Base-by-base conservation (phyloP, 1,140 invertebrate species). In the Condylostylus longicornis region DNA sequence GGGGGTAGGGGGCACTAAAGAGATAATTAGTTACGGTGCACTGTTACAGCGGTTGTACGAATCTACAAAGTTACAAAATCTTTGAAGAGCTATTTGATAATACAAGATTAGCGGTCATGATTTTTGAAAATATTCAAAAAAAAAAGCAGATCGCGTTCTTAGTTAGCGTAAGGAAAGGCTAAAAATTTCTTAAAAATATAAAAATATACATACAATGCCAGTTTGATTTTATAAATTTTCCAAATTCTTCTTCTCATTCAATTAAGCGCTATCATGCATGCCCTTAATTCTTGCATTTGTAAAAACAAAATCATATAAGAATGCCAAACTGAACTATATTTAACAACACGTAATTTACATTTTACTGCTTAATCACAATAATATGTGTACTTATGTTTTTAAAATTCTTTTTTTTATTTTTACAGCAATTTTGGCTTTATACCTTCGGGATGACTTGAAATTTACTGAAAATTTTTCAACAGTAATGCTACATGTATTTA, bases 401-500 rank as follows among this genome's bases (percentile, higher is more conserved):
- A 18, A n/a, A 14, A n/a, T 22, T 41, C 17, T 12, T 40, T 18
- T 25, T 35, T 36, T 41, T 29, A 45, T 41, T 44, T 42, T 61
- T 67, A 18, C 55, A 82, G 80, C 81, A 10, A 71, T 87, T 34
- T 61, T 87, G 18, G 72, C 74, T 1, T 52, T 85, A 5, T 86
- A 84, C 60, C 59, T 85, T 19, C 69, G 68, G 25, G 69, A 76
- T 44, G 63, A 58, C 48, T 49, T 61, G 13, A 48, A 46, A 37
- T 57, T 59, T 30, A 45, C 47, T 27, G 71, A 78, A 45, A 68
- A 74, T 45, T 54, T 57, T 5, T 66, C 80, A 2, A 86, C 81
- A 1, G 64, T 77, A 5, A 61, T 82, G 28, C 80, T 79, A 53
- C 82, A 88, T 59, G 61, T 68, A 0, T 88, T 86, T 49, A 71